Percentiles rank a stretch among this genome's conserved stretches.
phyloP scores from a whole-genome alignment of 2,888 invertebrate species.

The Dioctria linearis region DNA sequence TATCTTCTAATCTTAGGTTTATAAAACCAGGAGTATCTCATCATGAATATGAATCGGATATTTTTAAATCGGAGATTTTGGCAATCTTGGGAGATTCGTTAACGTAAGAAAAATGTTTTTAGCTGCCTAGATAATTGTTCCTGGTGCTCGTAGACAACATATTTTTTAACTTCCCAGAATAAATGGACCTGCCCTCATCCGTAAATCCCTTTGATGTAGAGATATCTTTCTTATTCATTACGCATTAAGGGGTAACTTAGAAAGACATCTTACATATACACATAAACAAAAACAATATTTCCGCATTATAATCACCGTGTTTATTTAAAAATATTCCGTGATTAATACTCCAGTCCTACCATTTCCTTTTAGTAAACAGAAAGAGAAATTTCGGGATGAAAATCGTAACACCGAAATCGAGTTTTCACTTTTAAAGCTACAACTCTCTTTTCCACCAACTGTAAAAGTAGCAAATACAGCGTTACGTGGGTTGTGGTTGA shows the following conservation, averaged over 20 bases:
- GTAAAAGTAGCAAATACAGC: constrained; percentile 71
- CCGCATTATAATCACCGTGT: too few relatives aligned
- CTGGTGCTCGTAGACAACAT: too few relatives aligned
- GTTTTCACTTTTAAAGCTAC: constrained; percentile 70
- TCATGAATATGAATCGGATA: constrained; percentile 67
- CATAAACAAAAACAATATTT: not conserved
- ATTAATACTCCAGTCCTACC: too few relatives aligned
- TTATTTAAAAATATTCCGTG: too few relatives aligned
- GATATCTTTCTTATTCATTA: too few relatives aligned
- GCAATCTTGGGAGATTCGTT: constrained; percentile 68
- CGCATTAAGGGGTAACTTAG: too few relatives aligned
- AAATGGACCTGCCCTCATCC: too few relatives aligned
- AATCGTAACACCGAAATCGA: constrained; percentile 63
- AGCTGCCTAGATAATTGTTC: too few relatives aligned
- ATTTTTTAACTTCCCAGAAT: too few relatives aligned
- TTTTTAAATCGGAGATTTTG: constrained; percentile 69
- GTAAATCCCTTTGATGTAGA: too few relatives aligned
- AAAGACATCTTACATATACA: too few relatives aligned
- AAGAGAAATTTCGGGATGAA: constrained; percentile 58
- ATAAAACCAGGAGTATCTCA: constrained; percentile 67
- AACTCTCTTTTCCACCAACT: constrained; percentile 70
- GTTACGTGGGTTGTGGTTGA: constrained; percentile 72
- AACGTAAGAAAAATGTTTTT: constrained; percentile 62
- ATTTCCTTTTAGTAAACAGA: constrained; percentile 55
- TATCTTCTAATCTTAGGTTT: constrained; percentile 61